phyloP scores from a whole-genome alignment of 2,113 vertebrate species.

The Leptobrachium leishanense region DNA sequence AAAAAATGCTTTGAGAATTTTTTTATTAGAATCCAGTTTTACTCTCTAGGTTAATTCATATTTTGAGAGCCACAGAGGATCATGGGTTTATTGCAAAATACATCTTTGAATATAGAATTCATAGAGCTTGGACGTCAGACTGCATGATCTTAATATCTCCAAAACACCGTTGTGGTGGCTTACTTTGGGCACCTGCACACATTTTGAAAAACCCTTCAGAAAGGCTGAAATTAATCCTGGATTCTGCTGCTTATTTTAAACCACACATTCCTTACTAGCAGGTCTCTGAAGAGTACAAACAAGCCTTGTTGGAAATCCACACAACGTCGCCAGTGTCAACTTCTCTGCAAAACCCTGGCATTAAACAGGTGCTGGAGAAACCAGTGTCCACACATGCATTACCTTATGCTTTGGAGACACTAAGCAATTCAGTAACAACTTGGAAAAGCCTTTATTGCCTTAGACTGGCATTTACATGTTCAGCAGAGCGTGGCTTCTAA shows the following conservation, averaged over 20 bases:
- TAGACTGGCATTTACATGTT: no score
- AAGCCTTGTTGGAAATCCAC: background rate
- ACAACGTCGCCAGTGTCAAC: background rate
- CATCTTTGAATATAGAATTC: no score
- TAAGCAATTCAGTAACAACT: no score
- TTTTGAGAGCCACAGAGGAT: no score
- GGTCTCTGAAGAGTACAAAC: slow-evolving; percentile 18
- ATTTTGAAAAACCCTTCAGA: background rate
- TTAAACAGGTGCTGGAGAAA: background rate
- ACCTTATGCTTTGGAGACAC: no score
- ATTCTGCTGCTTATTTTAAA: slow-evolving; percentile 20
- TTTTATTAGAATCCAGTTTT: no score
- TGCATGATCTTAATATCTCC: background rate
- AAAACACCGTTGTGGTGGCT: background rate
- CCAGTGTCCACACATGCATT: background rate
- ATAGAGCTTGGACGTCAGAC: background rate
- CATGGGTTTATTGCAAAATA: no score
- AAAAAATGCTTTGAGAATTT: no score
- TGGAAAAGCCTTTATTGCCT: no score
- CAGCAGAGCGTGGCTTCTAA: no score
- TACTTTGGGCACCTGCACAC: slow-evolving; percentile 11
- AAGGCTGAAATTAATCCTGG: slow-evolving; percentile 6
- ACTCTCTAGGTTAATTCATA: no score
- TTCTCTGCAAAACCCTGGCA: background rate
- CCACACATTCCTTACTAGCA: slow-evolving; percentile 22